phyloP scores from a whole-genome alignment of 2,113 vertebrate species.

The Pica pica region DNA sequence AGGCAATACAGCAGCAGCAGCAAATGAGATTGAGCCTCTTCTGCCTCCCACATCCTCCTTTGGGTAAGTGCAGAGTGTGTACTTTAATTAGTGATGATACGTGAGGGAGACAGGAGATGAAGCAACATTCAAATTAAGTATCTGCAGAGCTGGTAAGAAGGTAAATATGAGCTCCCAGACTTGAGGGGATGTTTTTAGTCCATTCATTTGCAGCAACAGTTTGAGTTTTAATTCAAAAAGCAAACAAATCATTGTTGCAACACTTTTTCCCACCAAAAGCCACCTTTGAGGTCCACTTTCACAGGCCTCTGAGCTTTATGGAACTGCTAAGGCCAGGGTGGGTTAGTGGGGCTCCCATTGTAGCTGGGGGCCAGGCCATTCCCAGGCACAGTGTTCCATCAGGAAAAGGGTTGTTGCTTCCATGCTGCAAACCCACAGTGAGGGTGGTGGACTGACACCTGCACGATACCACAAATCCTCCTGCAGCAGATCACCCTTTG shows the following conservation, averaged over 20 bases:
- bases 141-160: constrained; percentile 15
- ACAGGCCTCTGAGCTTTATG: not conserved
- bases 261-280: not conserved
- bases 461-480: not conserved
- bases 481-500: not conserved
- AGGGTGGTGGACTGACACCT: accelerated
- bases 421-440: accelerated
- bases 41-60: not conserved
- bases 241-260: not conserved
- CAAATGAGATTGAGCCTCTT: constrained; percentile 2
- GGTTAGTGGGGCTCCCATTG: not conserved
- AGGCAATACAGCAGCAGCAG: not conserved
- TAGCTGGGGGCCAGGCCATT: not conserved
- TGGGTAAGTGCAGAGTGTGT: constrained; percentile 8
- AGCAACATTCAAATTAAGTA: constrained; percentile 39
- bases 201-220: not conserved
- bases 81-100: constrained; percentile 51
- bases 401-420: not conserved
- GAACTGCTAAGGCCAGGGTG: not conserved
- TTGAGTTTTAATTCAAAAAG: not conserved
- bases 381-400: not conserved
- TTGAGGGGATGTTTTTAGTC: not conserved
- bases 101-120: constrained; percentile 24
- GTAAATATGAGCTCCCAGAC: not conserved
- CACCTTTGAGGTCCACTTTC: not conserved